phyloP scores from a whole-genome alignment of 2,888 invertebrate species.

The Microctonus aethiopoides region DNA sequence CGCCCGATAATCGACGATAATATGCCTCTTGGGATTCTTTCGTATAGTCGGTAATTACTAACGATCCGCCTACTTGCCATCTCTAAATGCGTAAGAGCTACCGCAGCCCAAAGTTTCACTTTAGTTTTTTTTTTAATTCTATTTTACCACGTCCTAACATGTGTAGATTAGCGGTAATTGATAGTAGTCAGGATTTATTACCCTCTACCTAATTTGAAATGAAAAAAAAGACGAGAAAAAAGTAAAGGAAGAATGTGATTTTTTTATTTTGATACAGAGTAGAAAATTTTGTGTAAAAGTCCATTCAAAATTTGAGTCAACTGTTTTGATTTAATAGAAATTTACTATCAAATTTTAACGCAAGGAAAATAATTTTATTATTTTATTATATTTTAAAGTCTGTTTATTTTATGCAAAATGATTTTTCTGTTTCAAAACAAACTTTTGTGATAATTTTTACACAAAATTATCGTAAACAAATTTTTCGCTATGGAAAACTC shows the following conservation, averaged over 20 bases:
- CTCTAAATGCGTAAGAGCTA: slow-evolving; percentile 22
- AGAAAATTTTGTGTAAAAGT: background rate
- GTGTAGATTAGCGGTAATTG: background rate
- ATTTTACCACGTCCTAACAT: background rate
- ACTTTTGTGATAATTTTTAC: too few relatives aligned
- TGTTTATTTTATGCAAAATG: too few relatives aligned
- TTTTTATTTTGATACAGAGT: too few relatives aligned
- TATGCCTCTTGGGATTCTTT: slow-evolving; percentile 16
- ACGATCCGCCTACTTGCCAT: slow-evolving; percentile 13
- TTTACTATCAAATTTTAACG: too few relatives aligned
- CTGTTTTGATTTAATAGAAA: too few relatives aligned
- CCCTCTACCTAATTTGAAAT: background rate
- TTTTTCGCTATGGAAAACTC: too few relatives aligned
- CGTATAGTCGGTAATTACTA: slow-evolving; percentile 22
- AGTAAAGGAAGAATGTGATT: too few relatives aligned
- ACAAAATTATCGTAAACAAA: too few relatives aligned
- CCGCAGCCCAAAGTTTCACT: slow-evolving; percentile 11
- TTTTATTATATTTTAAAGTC: too few relatives aligned
- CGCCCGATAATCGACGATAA: slow-evolving; percentile 18
- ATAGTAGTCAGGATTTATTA: background rate
- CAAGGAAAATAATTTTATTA: too few relatives aligned
- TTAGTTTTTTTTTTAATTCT: background rate
- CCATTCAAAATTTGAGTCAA: too few relatives aligned
- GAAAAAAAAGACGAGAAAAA: background rate
- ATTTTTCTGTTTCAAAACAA: too few relatives aligned